Percentiles rank a stretch among this genome's conserved stretches.
Conservation (phyloP, 1,140 invertebrate genomes). For the Anagrus nilaparvatae region DNA sequence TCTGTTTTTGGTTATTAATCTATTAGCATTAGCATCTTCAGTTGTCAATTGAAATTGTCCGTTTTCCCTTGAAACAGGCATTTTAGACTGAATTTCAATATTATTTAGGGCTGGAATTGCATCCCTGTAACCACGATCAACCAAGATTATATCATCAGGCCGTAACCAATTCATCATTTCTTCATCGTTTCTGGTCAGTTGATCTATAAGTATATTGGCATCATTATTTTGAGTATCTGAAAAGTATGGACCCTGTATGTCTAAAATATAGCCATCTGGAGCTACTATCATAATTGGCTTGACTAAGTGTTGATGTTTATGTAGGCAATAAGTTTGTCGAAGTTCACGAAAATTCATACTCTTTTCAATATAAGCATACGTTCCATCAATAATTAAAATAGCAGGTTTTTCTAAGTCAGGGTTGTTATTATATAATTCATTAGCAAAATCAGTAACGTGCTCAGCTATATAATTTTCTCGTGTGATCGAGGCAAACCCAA, state of each 20-base stretch:
- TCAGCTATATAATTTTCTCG: neutral
- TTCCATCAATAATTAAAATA: slow-evolving; percentile 1
- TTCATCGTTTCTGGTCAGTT: slow-evolving; percentile 4
- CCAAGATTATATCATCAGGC: slow-evolving; percentile 7
- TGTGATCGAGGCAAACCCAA: neutral
- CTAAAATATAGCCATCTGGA: slow-evolving; percentile 10
- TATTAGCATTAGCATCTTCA: slow-evolving; percentile 6
- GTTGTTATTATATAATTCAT: neutral
- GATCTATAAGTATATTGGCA: slow-evolving; percentile 8
- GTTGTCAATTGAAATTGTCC: slow-evolving; percentile 8
- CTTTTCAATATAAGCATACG: slow-evolving; percentile 12
- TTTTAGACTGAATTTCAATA: slow-evolving; percentile 1
- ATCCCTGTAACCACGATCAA: slow-evolving; percentile 13
- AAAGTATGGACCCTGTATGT: slow-evolving; percentile 12
- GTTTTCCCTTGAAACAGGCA: slow-evolving; percentile 2
- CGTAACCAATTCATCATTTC: slow-evolving; percentile 10
- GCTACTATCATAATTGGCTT: slow-evolving; percentile 12
- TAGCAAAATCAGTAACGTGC: neutral
- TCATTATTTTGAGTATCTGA: slow-evolving; percentile 13
- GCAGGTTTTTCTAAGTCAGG: neutral
- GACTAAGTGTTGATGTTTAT: slow-evolving; percentile 7
- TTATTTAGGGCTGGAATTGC: neutral
- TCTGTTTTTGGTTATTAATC: slow-evolving; percentile 14
- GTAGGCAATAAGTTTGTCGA: slow-evolving; percentile 2
- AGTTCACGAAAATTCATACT: slow-evolving; percentile 9